Conservation (phyloP, 2,113 vertebrate species). For the Galeopterus variegatus region DNA sequence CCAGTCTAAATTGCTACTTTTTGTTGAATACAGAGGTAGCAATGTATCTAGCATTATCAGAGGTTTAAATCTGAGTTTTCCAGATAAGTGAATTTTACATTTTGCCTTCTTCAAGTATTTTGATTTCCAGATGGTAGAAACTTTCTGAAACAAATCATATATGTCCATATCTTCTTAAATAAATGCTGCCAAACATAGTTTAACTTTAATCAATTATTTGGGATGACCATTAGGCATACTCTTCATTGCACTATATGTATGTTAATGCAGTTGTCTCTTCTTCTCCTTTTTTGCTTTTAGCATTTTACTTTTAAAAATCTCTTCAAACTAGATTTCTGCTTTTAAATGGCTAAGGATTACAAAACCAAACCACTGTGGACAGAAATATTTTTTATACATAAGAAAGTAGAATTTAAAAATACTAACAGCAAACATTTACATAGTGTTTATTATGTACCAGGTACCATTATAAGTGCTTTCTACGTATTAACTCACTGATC, state of each 20-base stretch:
- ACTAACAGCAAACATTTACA: conserved; percentile 1
- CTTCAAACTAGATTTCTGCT: conserved; percentile 10
- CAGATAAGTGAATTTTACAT: conserved; percentile 6
- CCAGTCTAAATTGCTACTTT: conserved; percentile 26
- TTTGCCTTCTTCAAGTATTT: conserved; percentile 49
- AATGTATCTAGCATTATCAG: neutral
- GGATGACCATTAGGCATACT: neutral
- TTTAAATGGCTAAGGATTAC: conserved; percentile 55
- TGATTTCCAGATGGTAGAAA: conserved; percentile 47
- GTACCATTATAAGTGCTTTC: conserved; percentile 14
- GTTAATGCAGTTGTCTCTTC: conserved; percentile 5
- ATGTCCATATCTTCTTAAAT: conserved; percentile 13
- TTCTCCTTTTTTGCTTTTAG: conserved; percentile 8
- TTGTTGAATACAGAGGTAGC: conserved; percentile 31
- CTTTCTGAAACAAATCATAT: conserved; percentile 27
- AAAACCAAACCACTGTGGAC: conserved; percentile 8
- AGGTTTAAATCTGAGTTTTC: conserved; percentile 34
- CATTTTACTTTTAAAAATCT: conserved; percentile 43
- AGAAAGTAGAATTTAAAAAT: neutral
- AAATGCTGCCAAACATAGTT: conserved; percentile 30
- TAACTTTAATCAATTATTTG: conserved; percentile 43
- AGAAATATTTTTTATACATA: conserved; percentile 36
- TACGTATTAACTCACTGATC: neutral
- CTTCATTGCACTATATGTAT: neutral
- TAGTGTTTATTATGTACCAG: neutral